These are phyloP conservation scores for Parnassius apollo DNA, from an alignment of 2,888 invertebrate genomes.

Conservation along the genomic window DNA sequence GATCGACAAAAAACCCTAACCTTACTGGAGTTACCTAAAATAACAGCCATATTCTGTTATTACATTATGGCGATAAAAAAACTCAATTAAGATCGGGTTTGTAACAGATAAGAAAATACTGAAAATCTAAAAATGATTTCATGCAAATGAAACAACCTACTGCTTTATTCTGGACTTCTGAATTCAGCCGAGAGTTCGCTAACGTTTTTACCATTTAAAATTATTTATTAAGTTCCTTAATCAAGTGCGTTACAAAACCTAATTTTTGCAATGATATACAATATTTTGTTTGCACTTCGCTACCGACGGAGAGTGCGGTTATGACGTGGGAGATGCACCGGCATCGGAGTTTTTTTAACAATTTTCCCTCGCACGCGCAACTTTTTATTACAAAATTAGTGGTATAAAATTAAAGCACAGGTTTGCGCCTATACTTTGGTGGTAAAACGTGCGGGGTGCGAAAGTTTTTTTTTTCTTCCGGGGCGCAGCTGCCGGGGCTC, in stretches of 20 bases:
- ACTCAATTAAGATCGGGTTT: too few species aligned
- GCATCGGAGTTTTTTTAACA: conserved; percentile 68
- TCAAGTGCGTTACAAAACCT: conserved; percentile 2
- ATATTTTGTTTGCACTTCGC: conserved; percentile 27
- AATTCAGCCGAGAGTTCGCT: background rate
- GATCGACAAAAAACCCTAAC: background rate
- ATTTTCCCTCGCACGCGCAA: conserved; percentile 59
- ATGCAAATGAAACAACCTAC: conserved; percentile 1
- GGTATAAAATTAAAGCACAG: conserved; percentile 40
- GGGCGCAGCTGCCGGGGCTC: conserved; percentile 53
- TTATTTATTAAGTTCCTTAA: background rate
- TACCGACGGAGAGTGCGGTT: conserved; percentile 35
- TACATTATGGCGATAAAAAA: too few species aligned
- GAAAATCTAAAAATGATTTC: background rate
- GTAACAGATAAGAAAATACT: background rate
- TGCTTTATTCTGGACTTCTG: background rate
- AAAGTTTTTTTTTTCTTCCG: conserved; percentile 52
- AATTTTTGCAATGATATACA: conserved; percentile 17
- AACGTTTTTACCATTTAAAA: conserved; percentile 5
- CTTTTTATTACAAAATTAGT: conserved; percentile 42
- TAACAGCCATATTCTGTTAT: background rate
- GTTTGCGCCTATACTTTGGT: conserved; percentile 65
- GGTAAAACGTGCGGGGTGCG: conserved; percentile 48
- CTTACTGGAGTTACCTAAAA: background rate
- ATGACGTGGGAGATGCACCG: conserved; percentile 50